These are phyloP conservation scores for Meloe dianella DNA, from an alignment of 2,888 invertebrate genomes.

Conservation along the genomic window DNA sequence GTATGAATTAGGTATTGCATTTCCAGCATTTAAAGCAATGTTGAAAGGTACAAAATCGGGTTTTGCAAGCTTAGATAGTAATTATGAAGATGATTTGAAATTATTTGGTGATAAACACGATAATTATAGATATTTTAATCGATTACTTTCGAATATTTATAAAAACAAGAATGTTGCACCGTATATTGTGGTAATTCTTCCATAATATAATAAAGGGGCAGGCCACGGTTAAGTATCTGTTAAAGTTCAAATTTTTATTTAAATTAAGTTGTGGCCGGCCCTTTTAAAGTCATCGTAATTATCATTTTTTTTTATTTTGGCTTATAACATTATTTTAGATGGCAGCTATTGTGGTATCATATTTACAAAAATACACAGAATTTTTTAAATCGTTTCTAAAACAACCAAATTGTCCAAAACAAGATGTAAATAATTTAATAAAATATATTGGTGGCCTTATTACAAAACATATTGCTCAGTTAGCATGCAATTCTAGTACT, in stretches of 20 bases:
- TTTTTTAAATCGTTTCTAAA: slow-evolving; percentile 66
- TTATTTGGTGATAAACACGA: slow-evolving; percentile 55
- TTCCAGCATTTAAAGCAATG: slow-evolving; percentile 75
- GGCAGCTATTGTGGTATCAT: slow-evolving; percentile 70
- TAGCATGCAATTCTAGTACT: slow-evolving; percentile 61
- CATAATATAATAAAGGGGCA: background rate
- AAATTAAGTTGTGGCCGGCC: background rate
- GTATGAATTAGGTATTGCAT: slow-evolving; percentile 77
- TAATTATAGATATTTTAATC: slow-evolving; percentile 72
- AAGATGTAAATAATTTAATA: slow-evolving; percentile 52
- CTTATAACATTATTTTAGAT: slow-evolving; percentile 62
- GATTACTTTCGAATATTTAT: slow-evolving; percentile 75
- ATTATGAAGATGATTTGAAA: slow-evolving; percentile 58
- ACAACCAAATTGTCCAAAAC: slow-evolving; percentile 51
- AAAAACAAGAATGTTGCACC: slow-evolving; percentile 70
- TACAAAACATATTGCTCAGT: slow-evolving; percentile 78
- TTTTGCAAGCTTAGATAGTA: slow-evolving; percentile 55
- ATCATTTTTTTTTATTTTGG: background rate
- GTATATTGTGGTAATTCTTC: slow-evolving; percentile 71
- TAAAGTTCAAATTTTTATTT: too few relatives aligned
- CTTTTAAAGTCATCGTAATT: background rate
- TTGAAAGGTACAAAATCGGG: slow-evolving; percentile 59
- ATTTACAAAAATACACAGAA: slow-evolving; percentile 68
- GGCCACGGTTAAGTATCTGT: too few relatives aligned
- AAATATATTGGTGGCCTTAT: slow-evolving; percentile 68